Evolutionary conservation across 2,888 invertebrate genomes (phyloP).

Genomic region (Polymixis lichenea): DNA sequence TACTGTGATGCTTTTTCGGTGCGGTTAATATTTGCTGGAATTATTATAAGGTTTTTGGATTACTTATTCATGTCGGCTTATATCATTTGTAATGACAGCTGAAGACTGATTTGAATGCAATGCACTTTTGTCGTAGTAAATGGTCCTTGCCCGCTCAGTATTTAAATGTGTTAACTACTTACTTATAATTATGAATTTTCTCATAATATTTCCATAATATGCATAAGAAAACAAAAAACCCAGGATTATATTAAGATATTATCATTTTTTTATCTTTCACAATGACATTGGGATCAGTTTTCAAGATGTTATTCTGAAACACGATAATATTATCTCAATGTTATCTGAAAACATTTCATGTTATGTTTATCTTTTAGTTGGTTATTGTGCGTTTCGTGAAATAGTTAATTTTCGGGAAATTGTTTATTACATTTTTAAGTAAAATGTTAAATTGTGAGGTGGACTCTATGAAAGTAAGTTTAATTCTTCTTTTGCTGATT

Average conservation of each 20-base stretch:
- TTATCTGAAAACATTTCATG: constrained; percentile 62
- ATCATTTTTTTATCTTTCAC: constrained; percentile 37
- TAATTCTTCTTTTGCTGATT: not conserved
- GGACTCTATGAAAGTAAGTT: constrained; percentile 77
- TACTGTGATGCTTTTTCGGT: not conserved
- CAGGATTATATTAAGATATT: constrained; percentile 27
- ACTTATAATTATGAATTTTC: not conserved
- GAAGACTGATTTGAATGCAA: not conserved
- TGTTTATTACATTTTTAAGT: constrained; percentile 51
- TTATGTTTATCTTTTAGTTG: constrained; percentile 62
- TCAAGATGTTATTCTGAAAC: constrained; percentile 40
- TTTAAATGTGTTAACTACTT: not conserved
- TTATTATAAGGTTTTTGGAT: not conserved
- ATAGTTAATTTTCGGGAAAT: constrained; percentile 48
- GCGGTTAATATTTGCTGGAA: not conserved
- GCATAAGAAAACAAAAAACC: constrained; percentile 23
- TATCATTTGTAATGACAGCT: not conserved
- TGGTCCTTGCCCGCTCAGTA: not conserved
- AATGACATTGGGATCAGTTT: constrained; percentile 54
- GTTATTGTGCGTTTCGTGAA: constrained; percentile 57
- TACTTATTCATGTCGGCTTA: not conserved
- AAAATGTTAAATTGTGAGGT: constrained; percentile 81
- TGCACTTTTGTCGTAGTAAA: not conserved
- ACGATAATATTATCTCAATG: constrained; percentile 63
- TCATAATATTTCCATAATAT: not conserved